Base-by-base conservation (phyloP, 2,113 vertebrate species). In the Tichodroma muraria region DNA sequence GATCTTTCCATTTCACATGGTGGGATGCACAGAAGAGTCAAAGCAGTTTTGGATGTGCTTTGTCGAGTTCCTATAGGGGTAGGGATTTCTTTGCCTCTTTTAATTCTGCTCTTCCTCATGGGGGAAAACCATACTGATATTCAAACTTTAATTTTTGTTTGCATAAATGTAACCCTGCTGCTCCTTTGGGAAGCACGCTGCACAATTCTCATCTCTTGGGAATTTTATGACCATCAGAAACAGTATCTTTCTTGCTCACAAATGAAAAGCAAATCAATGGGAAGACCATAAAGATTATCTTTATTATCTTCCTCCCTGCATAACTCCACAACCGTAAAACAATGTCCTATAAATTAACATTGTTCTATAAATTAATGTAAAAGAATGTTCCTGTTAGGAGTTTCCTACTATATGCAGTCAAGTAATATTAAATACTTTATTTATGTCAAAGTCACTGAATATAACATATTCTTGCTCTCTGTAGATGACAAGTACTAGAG, bases 1-100 rank as follows among this genome's bases (percentile, higher is more conserved):
- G 19, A n/a, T 35, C 33, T 71, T 78, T 53, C 81, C 13, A 9
- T 76, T 91, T 89, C 38, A 17, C 9, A 0, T 7, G 40, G 17
- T 49, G 35, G 40, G 61, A 52, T n/a, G 69, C 47, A 50, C 47
- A 47, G 65, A 81, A 42, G 38, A 85, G 33, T 49, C 38, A 63
- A 35, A 78, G 35, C 33, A 68, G 33, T 80, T 81, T 61, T 71
- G 60, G 45, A 38, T 71, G 24, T 78, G 73, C 47, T 81, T 88
- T 85, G 33, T 54, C 0, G 0, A 60, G 47, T 82, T 71, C 35
- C 35, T 37, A 0, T 37, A 15, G 22, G 42, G 57, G 17, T 31
- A 56, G 13, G 5, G 27, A 38, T 85, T 93, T 88, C 44, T 52
- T 23, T 83, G 24, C 30, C 22, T 47, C 33, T 84, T 65, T 49